Base-by-base conservation (phyloP, 2,113 vertebrate species). In the Australoheros scitulus region DNA sequence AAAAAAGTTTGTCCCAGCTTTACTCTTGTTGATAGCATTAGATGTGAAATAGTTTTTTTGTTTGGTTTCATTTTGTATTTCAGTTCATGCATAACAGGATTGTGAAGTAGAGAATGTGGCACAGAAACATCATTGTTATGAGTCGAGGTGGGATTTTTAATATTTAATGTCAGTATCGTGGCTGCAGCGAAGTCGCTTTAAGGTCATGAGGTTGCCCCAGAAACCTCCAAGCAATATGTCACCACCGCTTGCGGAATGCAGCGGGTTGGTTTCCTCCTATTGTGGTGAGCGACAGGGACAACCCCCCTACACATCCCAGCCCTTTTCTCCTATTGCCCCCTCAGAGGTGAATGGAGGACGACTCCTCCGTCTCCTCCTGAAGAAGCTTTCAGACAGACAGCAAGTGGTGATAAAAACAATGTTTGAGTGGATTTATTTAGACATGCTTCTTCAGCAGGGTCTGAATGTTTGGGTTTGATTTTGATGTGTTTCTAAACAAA, bases 201-300 rank as follows among this genome's bases (percentile, higher is more conserved):
- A 72, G 79, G 74, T 61, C 7, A 72, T 72, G 86, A 32, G 82
- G 95, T 95, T 96, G 94, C 94, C 93, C 85, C 91, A 93, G 95
- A 93, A 95, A 96, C 94, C 92, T 95, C 92, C 91, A 89, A 85
- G 93, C 91, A 85, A 94, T 95, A 87, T 86, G 86, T 95, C 91
- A 81, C 82, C 75, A 57, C 81, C 65, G 81, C 92, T 85, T 88
- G 84, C 92, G 95, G 95, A 95, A 95, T 95, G 94, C 80, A 83
- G 82, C 81, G 72, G 81, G 84, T 65, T 50, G 15, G 92, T 89
- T 94, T 94, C 94, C 93, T 94, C 82, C 93, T 83, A 95, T 95
- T 95, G 94, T 95, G 81, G 64, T 80, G 43, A 7, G 50, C 83
- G 47, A 82, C 32, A 65, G 77, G 34, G 43, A 81, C 83, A 56